Percentiles rank a stretch among this genome's conserved stretches.
phyloP scores from a whole-genome alignment of 2,113 vertebrate species.

The Trogon surrucura region DNA sequence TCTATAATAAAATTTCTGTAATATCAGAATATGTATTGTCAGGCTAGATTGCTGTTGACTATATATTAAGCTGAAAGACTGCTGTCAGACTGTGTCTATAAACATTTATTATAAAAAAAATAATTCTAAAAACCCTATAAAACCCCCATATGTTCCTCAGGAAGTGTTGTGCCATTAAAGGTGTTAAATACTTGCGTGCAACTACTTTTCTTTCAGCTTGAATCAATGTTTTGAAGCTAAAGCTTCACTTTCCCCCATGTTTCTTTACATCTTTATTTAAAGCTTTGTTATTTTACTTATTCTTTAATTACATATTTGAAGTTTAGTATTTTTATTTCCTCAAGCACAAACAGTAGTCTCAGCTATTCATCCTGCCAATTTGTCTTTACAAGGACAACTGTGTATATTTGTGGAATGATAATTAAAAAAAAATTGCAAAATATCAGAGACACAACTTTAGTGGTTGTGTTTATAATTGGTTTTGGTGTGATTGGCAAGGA shows the following conservation, averaged over 20 bases:
- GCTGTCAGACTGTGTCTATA: slow-evolving; percentile 15
- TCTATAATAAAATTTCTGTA: background rate
- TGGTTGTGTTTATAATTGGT: background rate
- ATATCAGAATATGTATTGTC: background rate
- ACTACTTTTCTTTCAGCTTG: background rate
- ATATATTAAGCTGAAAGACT: slow-evolving; percentile 34
- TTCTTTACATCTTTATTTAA: background rate
- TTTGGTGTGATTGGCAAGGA: background rate
- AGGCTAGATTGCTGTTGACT: slow-evolving; percentile 19
- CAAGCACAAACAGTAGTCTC: fast-evolving
- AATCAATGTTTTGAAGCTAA: background rate
- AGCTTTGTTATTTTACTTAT: background rate
- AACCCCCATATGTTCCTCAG: background rate
- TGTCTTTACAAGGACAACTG: background rate
- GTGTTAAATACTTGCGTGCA: background rate
- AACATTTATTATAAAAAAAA: background rate
- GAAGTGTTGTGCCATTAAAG: background rate
- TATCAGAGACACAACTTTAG: background rate
- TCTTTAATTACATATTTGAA: background rate
- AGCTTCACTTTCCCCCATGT: background rate
- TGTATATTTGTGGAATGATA: background rate
- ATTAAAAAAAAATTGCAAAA: background rate
- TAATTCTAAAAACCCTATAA: background rate
- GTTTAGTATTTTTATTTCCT: background rate
- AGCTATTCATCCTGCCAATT: background rate